Percentiles rank a stretch among this genome's conserved stretches.
Conservation (phyloP, 2,113 vertebrate genomes). For the Bos indicus region DNA sequence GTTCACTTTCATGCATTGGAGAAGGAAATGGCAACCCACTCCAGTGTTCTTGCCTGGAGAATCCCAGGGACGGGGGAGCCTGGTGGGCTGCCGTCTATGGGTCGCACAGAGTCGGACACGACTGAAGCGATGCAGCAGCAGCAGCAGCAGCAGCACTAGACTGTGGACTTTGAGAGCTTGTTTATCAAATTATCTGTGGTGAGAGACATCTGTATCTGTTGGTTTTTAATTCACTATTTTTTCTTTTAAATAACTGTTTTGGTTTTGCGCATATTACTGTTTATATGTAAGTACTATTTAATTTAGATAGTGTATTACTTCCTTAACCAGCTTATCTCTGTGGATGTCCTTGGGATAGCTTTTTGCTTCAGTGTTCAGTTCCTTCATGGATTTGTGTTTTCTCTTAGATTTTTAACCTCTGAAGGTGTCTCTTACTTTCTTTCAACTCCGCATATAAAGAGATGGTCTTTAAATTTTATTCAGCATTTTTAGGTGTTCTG, state of each 20-base stretch:
- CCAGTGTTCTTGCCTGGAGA: background rate
- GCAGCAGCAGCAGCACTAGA: background rate
- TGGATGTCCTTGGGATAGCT: background rate
- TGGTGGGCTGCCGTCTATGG: background rate
- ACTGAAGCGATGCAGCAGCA: background rate
- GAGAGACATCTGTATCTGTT: background rate
- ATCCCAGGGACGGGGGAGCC: background rate
- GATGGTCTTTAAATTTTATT: background rate
- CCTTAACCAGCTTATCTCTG: background rate
- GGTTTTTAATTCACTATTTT: background rate
- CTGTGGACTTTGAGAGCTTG: background rate
- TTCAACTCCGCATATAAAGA: background rate
- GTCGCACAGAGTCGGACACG: background rate
- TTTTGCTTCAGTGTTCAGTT: background rate
- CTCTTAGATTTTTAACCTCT: background rate
- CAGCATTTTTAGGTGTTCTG: background rate
- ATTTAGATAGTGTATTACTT: background rate
- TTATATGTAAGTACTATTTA: background rate
- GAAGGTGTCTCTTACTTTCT: background rate
- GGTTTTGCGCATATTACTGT: background rate
- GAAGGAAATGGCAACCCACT: background rate
- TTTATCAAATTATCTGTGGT: background rate
- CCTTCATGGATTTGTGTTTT: background rate
- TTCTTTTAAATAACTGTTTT: background rate
- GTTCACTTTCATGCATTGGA: background rate